These are phyloP conservation scores for Malacoraja senta DNA, from an alignment of 2,797 vertebrate species.

Conservation along the genomic window DNA sequence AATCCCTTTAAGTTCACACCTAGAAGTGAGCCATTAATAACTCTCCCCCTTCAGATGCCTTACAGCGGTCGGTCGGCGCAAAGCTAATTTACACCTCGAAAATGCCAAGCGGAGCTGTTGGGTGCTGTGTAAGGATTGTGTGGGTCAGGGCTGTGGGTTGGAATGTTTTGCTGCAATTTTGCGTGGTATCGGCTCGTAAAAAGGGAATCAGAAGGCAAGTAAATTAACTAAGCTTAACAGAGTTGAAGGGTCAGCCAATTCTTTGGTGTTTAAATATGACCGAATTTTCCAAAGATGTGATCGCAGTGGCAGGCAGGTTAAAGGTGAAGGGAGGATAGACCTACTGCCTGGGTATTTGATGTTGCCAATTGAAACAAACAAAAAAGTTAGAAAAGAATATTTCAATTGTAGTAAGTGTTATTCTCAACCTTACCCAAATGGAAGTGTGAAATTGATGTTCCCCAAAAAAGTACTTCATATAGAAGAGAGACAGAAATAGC, in stretches of 20 bases:
- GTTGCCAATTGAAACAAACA: not conserved
- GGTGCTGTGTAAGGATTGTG: no score
- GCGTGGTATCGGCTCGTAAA: not conserved
- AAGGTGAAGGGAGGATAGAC: not conserved
- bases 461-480: no score
- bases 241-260: not conserved
- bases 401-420: no score
- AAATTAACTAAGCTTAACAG: no score
- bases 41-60: not conserved
- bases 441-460: no score
- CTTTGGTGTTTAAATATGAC: not conserved
- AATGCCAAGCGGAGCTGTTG: not conserved
- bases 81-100: not conserved
- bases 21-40: constrained; percentile 26
- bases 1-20: constrained; percentile 7
- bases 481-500: no score
- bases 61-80: not conserved
- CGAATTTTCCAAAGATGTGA: not conserved
- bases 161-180: not conserved
- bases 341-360: not conserved
- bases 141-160: not conserved
- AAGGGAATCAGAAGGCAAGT: not conserved
- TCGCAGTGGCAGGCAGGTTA: not conserved
- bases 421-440: no score
- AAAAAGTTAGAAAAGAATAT: not conserved